phyloP scores from a whole-genome alignment of 2,888 invertebrate genomes.

The Plutella xylostella region DNA sequence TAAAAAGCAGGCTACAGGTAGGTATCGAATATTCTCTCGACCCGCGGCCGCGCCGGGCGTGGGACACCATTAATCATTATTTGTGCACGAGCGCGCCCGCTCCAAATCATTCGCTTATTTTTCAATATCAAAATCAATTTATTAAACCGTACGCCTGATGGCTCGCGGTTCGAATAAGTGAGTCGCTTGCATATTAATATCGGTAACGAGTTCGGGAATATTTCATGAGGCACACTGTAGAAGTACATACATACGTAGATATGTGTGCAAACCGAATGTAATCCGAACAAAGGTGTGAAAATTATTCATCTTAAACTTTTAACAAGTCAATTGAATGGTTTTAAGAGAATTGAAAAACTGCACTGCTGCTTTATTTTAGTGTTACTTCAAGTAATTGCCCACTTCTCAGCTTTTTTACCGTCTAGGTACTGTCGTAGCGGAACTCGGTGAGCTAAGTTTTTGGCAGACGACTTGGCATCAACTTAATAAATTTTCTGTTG shows the following conservation, averaged over 20 bases:
- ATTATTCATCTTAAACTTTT: neutral
- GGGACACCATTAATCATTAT: constrained; percentile 2
- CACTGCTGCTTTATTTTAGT: neutral
- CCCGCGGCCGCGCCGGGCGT: neutral
- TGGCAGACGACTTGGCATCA: too few relatives aligned
- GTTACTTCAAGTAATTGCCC: too few relatives aligned
- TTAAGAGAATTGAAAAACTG: neutral
- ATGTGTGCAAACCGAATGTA: too few relatives aligned
- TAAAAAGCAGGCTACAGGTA: too few relatives aligned
- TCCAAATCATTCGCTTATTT: constrained; percentile 5
- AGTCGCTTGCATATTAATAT: neutral
- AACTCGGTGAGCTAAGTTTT: too few relatives aligned
- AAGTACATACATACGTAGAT: too few relatives aligned
- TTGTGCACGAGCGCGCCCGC: neutral
- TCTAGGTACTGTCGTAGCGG: too few relatives aligned
- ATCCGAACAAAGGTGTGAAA: neutral
- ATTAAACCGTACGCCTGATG: neutral
- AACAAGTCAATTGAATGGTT: neutral
- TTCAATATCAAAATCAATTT: constrained; percentile 18
- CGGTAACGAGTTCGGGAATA: neutral
- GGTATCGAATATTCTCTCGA: too few relatives aligned
- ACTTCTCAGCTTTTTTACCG: too few relatives aligned
- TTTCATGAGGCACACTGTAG: too few relatives aligned
- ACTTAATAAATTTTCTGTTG: too few relatives aligned
- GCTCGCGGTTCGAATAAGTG: neutral